Base-by-base conservation (phyloP, 2,888 invertebrate genomes). In the Eulithis testata region DNA sequence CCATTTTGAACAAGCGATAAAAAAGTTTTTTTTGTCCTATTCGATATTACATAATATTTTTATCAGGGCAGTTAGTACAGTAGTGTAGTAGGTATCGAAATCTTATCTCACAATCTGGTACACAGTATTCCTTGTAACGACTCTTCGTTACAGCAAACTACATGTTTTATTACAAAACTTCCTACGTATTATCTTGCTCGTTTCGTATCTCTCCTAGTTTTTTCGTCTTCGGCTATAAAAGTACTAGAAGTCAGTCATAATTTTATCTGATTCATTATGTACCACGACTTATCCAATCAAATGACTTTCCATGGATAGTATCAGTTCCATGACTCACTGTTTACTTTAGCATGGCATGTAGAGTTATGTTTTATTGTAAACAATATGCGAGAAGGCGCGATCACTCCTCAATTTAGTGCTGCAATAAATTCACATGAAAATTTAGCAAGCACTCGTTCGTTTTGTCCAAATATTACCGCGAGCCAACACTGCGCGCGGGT, bases 381-480 rank as follows among this genome's bases (percentile, higher is more conserved):
- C 77, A 77, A 71, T 73, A 74, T 73, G 69, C 73, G 70, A 65
- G 72, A 68, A 65, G 75, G 73, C 67, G 69, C 73, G 74, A 78
- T 76, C 80, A 81, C 77, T 81, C 77, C 77, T 76, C 80, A 77
- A 82, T 85, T 83, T 86, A 83, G 80, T 80, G 77, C 77, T 71
- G 76, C 79, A 76, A 87, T 88, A 86, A 85, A 88, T 86, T 85
- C 77, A 73, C 81, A 79, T 80, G 79, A 81, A 86, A 84, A 86
- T 86, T 86, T 82, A 82, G 84, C 87, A 81, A 83, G 79, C 83
- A 74, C 81, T 80, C 76, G 67, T 83, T 71, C 70, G 79, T 85
- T 80, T 83, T 84, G 84, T 86, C 85, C 87, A 87, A 89, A 89
- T 88, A 89, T 89, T 86, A 83, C 84, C 77, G 76, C 79, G 77